Percentiles rank a stretch among this genome's conserved stretches.
These are phyloP conservation scores for Lophura nycthemera DNA, from an alignment of 2,113 vertebrate genomes.

Conservation along the genomic window DNA sequence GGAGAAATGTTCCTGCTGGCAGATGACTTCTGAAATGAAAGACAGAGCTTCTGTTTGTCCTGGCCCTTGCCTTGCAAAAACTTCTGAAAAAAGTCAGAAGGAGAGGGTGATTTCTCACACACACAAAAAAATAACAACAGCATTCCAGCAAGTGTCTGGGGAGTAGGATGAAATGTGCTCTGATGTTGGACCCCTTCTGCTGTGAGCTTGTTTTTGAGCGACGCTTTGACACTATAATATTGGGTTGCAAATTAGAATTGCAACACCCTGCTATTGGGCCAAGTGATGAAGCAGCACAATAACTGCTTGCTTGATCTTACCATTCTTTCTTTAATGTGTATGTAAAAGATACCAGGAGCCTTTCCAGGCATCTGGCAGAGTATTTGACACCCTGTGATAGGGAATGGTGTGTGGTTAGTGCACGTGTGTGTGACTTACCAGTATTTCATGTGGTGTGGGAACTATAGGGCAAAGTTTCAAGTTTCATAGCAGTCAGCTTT, in stretches of 20 bases:
- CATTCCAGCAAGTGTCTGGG: constrained; percentile 29
- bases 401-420: background rate
- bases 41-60: background rate
- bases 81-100: background rate
- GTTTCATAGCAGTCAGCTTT: constrained; percentile 52
- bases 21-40: background rate
- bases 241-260: constrained; percentile 64
- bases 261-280: constrained; percentile 60
- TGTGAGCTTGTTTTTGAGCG: constrained; percentile 31
- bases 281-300: constrained; percentile 48
- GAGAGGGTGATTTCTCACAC: constrained; percentile 5
- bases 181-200: constrained; percentile 53
- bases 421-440: background rate
- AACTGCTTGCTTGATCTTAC: constrained; percentile 54
- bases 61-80: background rate
- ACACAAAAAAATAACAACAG: background rate
- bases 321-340: constrained; percentile 27
- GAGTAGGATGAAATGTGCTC: constrained; percentile 42
- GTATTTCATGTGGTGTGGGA: background rate
- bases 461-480: constrained; percentile 21
- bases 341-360: constrained; percentile 23
- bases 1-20: background rate
- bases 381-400: constrained; percentile 19
- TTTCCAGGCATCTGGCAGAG: constrained; percentile 47
- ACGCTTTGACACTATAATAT: constrained; percentile 50